Conservation (phyloP, 2,888 invertebrate genomes). For the Phytoseiulus persimilis region DNA sequence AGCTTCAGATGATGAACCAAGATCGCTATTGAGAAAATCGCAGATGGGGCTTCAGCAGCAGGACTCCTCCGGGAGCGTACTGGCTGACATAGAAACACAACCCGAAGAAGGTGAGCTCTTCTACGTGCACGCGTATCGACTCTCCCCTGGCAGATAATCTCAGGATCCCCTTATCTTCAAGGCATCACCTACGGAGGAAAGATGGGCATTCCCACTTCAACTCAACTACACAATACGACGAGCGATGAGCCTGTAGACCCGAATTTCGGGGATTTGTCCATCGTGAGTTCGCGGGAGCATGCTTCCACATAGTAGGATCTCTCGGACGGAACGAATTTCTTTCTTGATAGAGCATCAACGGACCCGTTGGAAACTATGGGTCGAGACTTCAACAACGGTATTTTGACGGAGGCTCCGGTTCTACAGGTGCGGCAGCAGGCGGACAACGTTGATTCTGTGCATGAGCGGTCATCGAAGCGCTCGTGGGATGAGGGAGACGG, state of each 20-base stretch:
- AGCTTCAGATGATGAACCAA: background rate
- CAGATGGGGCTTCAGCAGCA: background rate
- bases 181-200: slow-evolving; percentile 21
- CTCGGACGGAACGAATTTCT: no score
- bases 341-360: no score
- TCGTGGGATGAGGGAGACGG: background rate
- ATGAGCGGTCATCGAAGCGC: background rate
- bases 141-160: no score
- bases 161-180: background rate
- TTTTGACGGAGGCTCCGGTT: no score
- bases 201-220: slow-evolving; percentile 10
- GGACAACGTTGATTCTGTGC: background rate
- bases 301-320: no score
- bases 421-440: background rate
- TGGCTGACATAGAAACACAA: slow-evolving; percentile 31
- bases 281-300: background rate
- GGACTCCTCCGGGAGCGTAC: background rate
- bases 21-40: background rate
- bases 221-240: background rate
- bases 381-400: no score
- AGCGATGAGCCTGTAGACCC: background rate
- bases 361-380: no score
- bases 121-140: no score
- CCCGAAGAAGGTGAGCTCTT: slow-evolving; percentile 32
- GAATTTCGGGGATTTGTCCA: slow-evolving; percentile 22